A percentile compares a stretch with the other conserved stretches of the same genome.
These are phyloP conservation scores for Lycocerus yunnanus DNA, from an alignment of 2,888 invertebrate genomes.

Conservation along the genomic window DNA sequence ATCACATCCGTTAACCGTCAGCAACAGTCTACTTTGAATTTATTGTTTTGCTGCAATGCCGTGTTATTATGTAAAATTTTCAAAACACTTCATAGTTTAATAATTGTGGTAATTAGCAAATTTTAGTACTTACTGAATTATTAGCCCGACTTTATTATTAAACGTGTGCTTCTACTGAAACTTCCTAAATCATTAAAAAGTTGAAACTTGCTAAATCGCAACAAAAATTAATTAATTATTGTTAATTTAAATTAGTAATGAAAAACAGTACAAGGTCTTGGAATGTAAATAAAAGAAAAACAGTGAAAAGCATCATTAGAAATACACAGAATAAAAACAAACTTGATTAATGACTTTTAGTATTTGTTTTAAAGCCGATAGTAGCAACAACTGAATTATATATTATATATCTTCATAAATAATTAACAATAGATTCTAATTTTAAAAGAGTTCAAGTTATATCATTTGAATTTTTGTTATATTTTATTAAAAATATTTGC, in stretches of 20 bases:
- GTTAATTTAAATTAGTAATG: neutral
- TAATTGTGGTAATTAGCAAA: neutral
- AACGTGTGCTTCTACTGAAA: neutral
- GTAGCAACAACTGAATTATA: neutral
- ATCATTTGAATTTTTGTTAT: neutral
- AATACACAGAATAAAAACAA: neutral
- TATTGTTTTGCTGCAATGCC: conserved; percentile 37
- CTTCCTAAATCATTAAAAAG: neutral
- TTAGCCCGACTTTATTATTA: neutral
- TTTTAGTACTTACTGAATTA: neutral
- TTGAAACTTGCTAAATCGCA: neutral
- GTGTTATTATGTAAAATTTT: conserved; percentile 31
- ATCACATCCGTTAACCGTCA: conserved; percentile 40
- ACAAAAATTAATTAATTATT: neutral
- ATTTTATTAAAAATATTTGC: neutral
- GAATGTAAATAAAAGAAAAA: neutral
- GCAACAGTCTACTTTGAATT: conserved; percentile 41
- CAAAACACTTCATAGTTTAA: conserved; percentile 11
- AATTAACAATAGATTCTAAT: neutral
- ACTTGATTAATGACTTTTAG: neutral
- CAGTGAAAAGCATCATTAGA: neutral
- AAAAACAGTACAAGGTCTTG: neutral
- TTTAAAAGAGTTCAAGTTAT: neutral
- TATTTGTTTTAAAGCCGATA: neutral
- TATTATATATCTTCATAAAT: neutral